Evolutionary conservation across 2,797 vertebrate genomes (phyloP).

Genomic region (Channallabes apus): DNA sequence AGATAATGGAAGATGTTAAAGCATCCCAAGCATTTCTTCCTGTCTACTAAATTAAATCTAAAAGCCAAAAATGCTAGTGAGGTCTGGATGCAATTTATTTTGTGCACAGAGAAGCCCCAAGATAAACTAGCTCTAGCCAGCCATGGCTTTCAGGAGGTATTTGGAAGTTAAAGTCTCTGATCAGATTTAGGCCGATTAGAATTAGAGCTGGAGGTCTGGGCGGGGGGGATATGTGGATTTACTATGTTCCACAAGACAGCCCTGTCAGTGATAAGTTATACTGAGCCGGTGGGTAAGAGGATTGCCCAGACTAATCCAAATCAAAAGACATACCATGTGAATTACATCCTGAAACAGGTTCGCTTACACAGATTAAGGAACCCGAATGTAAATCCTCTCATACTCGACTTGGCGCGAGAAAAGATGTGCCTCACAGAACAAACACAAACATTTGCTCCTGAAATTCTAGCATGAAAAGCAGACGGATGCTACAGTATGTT

Average conservation of each 20-base stretch:
- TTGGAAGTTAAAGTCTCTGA: constrained; percentile 81
- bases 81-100: constrained; percentile 67
- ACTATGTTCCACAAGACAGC: constrained; percentile 75
- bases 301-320: constrained; percentile 84
- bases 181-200: constrained; percentile 84
- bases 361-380: constrained; percentile 82
- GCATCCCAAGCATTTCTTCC: background rate
- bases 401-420: constrained; percentile 72
- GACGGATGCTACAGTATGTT: background rate
- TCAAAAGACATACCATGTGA: constrained; percentile 88
- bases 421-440: constrained; percentile 74
- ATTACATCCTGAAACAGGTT: constrained; percentile 90
- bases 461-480: constrained; percentile 45
- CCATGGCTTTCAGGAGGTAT: constrained; percentile 79
- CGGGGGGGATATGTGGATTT: constrained; percentile 81
- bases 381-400: constrained; percentile 80
- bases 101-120: constrained; percentile 74
- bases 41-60: constrained; percentile 45
- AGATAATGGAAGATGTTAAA: background rate
- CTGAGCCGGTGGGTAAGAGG: constrained; percentile 79
- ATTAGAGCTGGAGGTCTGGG: constrained; percentile 81
- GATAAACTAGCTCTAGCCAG: constrained; percentile 73
- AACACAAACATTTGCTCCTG: constrained; percentile 75
- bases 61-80: constrained; percentile 58
- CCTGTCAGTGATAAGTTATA: constrained; percentile 82